Conservation (phyloP, 2,797 vertebrate species). For the Synanceia verrucosa region DNA sequence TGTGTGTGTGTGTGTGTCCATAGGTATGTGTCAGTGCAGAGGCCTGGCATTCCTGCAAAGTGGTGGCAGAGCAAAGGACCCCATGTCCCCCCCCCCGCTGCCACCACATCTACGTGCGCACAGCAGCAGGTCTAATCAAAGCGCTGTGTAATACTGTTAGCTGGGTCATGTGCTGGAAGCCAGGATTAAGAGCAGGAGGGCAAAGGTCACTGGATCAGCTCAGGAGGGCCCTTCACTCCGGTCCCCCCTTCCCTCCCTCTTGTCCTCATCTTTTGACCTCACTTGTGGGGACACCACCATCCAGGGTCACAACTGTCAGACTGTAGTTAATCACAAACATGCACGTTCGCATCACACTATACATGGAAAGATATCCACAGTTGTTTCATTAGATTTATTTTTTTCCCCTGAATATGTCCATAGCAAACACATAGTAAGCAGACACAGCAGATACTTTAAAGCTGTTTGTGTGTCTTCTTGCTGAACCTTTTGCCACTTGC, state of each 20-base stretch:
- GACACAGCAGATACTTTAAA: neutral
- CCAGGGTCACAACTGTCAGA: slow-evolving; percentile 9
- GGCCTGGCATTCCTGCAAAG: slow-evolving; percentile 44
- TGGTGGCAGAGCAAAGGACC: slow-evolving; percentile 39
- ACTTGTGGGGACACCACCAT: slow-evolving; percentile 1
- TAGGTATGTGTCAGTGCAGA: neutral
- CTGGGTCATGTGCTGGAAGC: slow-evolving; percentile 81
- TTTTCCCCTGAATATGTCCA: neutral
- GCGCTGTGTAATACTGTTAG: slow-evolving; percentile 78
- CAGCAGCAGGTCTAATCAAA: slow-evolving; percentile 78
- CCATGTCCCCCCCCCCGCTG: neutral
- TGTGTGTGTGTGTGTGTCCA: neutral
- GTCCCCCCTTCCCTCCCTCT: neutral
- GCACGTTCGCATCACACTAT: neutral
- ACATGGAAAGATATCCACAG: neutral
- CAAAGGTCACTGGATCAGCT: slow-evolving; percentile 72
- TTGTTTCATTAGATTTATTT: neutral
- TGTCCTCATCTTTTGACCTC: slow-evolving; percentile 16
- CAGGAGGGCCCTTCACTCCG: slow-evolving; percentile 38
- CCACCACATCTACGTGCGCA: slow-evolving; percentile 36
- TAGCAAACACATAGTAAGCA: neutral
- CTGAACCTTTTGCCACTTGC: slow-evolving; percentile 31
- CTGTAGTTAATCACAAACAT: neutral
- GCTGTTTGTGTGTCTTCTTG: neutral
- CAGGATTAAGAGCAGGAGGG: slow-evolving; percentile 79